Evolutionary conservation across 2,113 vertebrate genomes (phyloP).

Genomic region (Engystomops pustulosus): DNA sequence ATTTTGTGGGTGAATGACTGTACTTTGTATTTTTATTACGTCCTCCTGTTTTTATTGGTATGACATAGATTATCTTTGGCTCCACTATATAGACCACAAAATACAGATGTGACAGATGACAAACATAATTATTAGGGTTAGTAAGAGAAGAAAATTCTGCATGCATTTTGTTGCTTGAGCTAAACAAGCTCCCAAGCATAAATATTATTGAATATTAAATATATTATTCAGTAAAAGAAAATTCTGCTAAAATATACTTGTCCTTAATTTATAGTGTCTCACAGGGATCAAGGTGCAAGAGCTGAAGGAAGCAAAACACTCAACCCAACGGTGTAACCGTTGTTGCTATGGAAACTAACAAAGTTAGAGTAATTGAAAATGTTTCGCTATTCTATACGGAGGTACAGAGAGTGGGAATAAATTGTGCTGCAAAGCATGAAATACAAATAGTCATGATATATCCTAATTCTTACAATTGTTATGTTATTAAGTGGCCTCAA

Average conservation of each 20-base stretch:
- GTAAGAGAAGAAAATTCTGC: too few species aligned
- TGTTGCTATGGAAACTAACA: slow-evolving; percentile 36
- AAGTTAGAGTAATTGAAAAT: slow-evolving; percentile 28
- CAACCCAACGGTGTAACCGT: background rate
- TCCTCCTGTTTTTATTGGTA: too few species aligned
- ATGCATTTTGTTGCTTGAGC: too few species aligned
- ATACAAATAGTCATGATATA: background rate
- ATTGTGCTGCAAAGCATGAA: background rate
- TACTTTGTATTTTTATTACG: too few species aligned
- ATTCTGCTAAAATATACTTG: background rate
- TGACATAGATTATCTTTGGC: too few species aligned
- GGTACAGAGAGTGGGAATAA: background rate
- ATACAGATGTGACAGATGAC: too few species aligned
- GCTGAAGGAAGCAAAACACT: slow-evolving; percentile 13
- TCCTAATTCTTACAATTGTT: background rate
- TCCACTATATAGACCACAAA: too few species aligned
- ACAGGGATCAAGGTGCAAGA: slow-evolving; percentile 1
- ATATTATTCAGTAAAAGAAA: background rate
- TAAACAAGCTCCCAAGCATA: background rate
- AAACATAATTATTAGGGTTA: too few species aligned
- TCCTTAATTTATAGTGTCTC: slow-evolving; percentile 12
- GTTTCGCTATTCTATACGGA: background rate
- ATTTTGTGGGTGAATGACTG: too few species aligned
- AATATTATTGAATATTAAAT: background rate
- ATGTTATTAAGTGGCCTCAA: background rate